Evolutionary conservation across 2,113 vertebrate species (phyloP).

Genomic region (Acanthisitta chloris): DNA sequence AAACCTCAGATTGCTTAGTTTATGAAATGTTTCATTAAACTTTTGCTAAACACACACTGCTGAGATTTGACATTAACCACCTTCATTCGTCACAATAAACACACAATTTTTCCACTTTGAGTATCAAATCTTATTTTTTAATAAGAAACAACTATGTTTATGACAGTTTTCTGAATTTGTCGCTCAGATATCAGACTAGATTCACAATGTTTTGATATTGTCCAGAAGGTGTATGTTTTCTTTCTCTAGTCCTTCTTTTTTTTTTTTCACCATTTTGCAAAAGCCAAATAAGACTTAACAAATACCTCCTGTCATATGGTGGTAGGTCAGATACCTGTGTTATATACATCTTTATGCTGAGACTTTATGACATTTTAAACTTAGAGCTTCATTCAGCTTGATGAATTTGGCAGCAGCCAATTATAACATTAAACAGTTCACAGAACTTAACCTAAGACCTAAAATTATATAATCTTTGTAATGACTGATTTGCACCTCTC

Average conservation of each 20-base stretch:
- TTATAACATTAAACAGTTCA: slow-evolving; percentile 81
- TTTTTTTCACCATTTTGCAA: slow-evolving; percentile 72
- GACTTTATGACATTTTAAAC: slow-evolving; percentile 78
- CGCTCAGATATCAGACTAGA: slow-evolving; percentile 65
- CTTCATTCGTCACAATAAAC: slow-evolving; percentile 65
- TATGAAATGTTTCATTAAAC: slow-evolving; percentile 45
- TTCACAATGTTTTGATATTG: slow-evolving; percentile 82
- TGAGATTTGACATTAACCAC: slow-evolving; percentile 66
- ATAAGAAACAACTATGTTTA: slow-evolving; percentile 78
- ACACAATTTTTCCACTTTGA: slow-evolving; percentile 49
- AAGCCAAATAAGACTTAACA: slow-evolving; percentile 86
- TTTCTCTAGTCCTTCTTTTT: slow-evolving; percentile 3
- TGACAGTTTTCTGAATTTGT: slow-evolving; percentile 76
- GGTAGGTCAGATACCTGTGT: slow-evolving; percentile 85
- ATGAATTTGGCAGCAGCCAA: slow-evolving; percentile 74
- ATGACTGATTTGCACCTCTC: slow-evolving; percentile 68
- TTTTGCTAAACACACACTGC: slow-evolving; percentile 36
- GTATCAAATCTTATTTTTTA: slow-evolving; percentile 69
- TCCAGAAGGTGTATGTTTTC: slow-evolving; percentile 88
- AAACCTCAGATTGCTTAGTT: slow-evolving; percentile 22
- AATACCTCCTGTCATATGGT: slow-evolving; percentile 77
- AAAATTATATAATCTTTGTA: slow-evolving; percentile 75
- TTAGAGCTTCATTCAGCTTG: slow-evolving; percentile 73
- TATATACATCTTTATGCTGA: slow-evolving; percentile 79
- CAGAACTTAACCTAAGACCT: slow-evolving; percentile 72